Evolutionary conservation across 2,888 invertebrate genomes (phyloP), one percentile per base, ranked within the genome.

Genomic region (Blastobasis lacticolella): DNA sequence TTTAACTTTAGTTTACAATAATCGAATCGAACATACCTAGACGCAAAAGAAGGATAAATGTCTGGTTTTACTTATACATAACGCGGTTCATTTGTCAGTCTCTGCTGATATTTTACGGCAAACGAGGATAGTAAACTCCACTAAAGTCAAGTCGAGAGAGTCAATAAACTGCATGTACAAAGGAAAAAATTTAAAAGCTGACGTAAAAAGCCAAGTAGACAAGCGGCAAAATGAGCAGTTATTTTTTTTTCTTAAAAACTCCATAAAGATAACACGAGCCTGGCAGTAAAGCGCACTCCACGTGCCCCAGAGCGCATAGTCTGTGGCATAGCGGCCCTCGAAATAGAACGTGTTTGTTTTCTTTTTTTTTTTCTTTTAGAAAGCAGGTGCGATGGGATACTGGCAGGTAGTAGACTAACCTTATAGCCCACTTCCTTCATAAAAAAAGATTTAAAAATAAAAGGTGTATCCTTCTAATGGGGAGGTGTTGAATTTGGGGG

Each of bases 321-420:
- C 23, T 23, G 23, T 23, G 62, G 69, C 66, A 70, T 67, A 69
- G 65, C 71, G 69, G 62, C 64, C 65, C 75, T 73, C 64, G 59
- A 80, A 80, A 79, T 79, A 80, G 75, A 67, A 64, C 63, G 59
- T 74, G 78, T 79, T 79, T 84, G 71, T 74, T 74, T 72, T 71
- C 80, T 78, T 81, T 84, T 81, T 84, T 81, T 84, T 72, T 80
- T 78, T 81, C 85, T 82, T 84, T 70, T 81, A 63, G 66, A 75
- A 70, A 79, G 78, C 81, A 84, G 85, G 84, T 84, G 85, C 71
- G 23, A 23, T 23, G 23, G 23, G 23, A 23, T 23, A 23, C 23
- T 23, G 23, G 23, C 23, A 23, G 23, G 23, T 23, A 23, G 68
- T 64, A 61, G 59, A 66, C 69, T 71, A 73, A 74, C 73, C 74